Evolutionary conservation across 2,888 invertebrate genomes (phyloP), one percentile per base, ranked within the genome.

Genomic region (Apamea crenata): DNA sequence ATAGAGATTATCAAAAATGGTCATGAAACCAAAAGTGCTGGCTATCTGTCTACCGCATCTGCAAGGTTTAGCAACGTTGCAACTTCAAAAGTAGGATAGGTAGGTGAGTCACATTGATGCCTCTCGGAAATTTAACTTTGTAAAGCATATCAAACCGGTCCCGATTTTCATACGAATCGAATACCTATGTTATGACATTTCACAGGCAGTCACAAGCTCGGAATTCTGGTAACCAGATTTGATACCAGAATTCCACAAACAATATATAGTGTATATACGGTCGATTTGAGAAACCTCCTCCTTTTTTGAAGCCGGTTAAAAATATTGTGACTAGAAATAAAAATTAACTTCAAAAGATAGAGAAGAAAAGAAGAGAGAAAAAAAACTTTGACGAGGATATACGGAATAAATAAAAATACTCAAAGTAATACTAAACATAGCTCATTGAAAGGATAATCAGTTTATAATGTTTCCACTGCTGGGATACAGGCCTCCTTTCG

Each of bases 1-100:
- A 69, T 77, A 50, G 56, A 77, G n/a, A 32, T 77, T 65, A 56
- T 77, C 56, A 69, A 77, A 82, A 77, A 82, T 77, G 50, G 10
- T 44, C 50, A 82, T 16, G 12, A 40, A 53, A 77, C 29, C 18
- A n/a, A 59, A 66, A 61, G 40, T 18, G 18, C 7, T 50, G 14
- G 21, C 29, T 71, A n/a, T 12, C 16, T 8, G 21, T 32, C n/a
- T 44, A 79, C 12, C 29, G 10, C 40, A 74, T 44, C 40, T 32
- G 16, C 2, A 29, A 65, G 4, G 29, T 47, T 29, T 56, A 80
- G n/a, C 0, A 81, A 25, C 12, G 16, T 50, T 74, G 1, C 5
- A 12, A 29, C 14, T 29, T 67, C 21, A 61, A 68, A 61, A 47
- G 18, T 16, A 29, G 32, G 25, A 68, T 53, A 18, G 77, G 25